Percentiles rank a stretch among this genome's conserved stretches.
Conservation (phyloP, 2,888 invertebrate species). For the Epinotia nisella region DNA sequence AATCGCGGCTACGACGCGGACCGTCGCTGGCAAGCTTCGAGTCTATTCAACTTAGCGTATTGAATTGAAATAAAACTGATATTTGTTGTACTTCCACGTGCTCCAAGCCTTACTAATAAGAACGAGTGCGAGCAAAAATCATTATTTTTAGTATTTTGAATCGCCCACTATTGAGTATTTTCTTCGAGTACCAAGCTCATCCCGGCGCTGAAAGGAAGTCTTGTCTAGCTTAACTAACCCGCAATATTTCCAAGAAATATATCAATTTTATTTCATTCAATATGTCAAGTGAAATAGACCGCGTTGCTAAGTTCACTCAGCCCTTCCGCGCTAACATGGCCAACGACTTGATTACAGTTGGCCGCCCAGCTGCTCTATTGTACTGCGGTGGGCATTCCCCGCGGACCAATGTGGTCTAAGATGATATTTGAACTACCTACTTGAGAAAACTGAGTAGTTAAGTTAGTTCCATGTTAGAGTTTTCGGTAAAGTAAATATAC, state of each 20-base stretch:
- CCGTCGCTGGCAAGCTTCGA: background rate
- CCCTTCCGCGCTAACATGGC: constrained; percentile 4
- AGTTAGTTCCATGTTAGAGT: background rate
- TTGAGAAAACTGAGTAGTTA: constrained; percentile 9
- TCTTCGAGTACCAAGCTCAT: background rate
- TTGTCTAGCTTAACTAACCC: background rate
- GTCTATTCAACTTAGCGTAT: background rate
- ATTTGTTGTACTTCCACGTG: background rate
- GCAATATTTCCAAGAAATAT: background rate
- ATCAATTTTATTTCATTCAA: background rate
- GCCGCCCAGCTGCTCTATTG: constrained; percentile 1
- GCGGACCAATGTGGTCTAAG: constrained; percentile 5
- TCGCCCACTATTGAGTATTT: background rate
- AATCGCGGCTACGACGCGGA: constrained; percentile 21
- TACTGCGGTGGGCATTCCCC: constrained; percentile 9
- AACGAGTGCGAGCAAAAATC: background rate
- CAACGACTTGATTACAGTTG: constrained; percentile 5
- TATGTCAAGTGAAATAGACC: background rate
- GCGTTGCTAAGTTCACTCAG: background rate
- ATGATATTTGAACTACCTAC: background rate
- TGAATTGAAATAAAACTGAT: background rate
- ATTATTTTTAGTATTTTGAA: background rate
- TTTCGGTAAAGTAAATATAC: too few relatives aligned
- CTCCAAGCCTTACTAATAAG: background rate
- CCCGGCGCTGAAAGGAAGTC: background rate